Conservation (phyloP, 2,888 invertebrate genomes). For the Xylocampa areola region DNA sequence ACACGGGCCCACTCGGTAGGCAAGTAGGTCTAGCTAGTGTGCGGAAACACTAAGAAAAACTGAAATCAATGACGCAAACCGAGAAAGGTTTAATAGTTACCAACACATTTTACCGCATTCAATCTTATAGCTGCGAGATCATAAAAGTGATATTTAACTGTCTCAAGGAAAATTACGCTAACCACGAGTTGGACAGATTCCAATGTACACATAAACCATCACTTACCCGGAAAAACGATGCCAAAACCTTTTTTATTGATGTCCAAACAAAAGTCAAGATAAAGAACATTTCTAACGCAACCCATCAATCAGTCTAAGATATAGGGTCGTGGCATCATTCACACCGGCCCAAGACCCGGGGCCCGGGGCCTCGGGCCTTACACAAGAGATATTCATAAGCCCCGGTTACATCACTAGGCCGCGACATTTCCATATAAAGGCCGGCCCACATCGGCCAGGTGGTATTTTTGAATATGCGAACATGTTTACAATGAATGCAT, state of each 20-base stretch:
- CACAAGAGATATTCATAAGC: slow-evolving; percentile 34
- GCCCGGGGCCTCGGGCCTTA: slow-evolving; percentile 8
- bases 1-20: too few species aligned
- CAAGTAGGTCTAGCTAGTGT: too few species aligned
- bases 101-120: too few species aligned
- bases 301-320: slow-evolving; percentile 23
- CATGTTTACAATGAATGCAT: slow-evolving; percentile 32
- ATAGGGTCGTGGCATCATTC: background rate
- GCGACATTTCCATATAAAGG: slow-evolving; percentile 59
- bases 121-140: too few species aligned
- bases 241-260: background rate
- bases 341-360: background rate
- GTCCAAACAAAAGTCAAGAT: slow-evolving; percentile 4
- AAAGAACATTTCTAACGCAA: slow-evolving; percentile 1
- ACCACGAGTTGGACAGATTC: background rate
- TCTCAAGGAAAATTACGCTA: too few species aligned
- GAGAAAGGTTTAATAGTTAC: too few species aligned
- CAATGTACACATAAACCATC: slow-evolving; percentile 1
- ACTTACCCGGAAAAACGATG: slow-evolving; percentile 3
- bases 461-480: slow-evolving; percentile 43
- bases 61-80: too few species aligned
- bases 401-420: slow-evolving; percentile 50
- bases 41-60: too few species aligned
- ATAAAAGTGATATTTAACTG: too few species aligned
- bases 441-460: slow-evolving; percentile 43